Percentiles rank a stretch among this genome's conserved stretches.
These are phyloP conservation scores for Pseudorhiza aurosa DNA, from an alignment of 30 jellyfish, hydroid and myxozoan species.

Conservation along the genomic window DNA sequence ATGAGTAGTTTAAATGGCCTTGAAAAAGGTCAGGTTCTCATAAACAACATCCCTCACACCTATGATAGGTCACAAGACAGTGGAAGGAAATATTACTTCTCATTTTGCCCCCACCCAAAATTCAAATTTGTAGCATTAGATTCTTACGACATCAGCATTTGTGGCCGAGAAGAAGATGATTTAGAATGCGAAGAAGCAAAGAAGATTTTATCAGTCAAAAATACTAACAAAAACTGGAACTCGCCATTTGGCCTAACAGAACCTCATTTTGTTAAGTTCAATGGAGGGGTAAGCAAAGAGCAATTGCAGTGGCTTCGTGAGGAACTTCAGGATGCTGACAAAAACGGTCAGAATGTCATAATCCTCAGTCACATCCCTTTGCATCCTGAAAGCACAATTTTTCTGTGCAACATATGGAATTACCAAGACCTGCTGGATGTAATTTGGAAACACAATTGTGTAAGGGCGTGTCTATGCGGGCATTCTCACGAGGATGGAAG, in stretches of 20 bases:
- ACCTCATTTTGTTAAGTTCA: slow-evolving; percentile 76
- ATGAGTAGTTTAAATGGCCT: neutral
- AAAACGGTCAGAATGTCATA: slow-evolving; percentile 56
- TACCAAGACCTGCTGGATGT: slow-evolving; percentile 75
- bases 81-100: slow-evolving; percentile 63
- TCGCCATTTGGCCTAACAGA: slow-evolving; percentile 59
- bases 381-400: slow-evolving; percentile 74
- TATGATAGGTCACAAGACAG: slow-evolving; percentile 7
- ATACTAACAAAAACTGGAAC: slow-evolving; percentile 60
- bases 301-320: slow-evolving; percentile 84
- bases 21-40: neutral
- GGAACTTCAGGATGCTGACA: slow-evolving; percentile 64
- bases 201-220: slow-evolving; percentile 38
- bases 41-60: slow-evolving; percentile 17
- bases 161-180: slow-evolving; percentile 55
- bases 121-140: slow-evolving; percentile 77
- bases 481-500: slow-evolving; percentile 84
- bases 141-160: slow-evolving; percentile 82
- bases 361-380: slow-evolving; percentile 82
- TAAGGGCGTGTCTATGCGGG: slow-evolving; percentile 86
- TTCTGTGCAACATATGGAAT: slow-evolving; percentile 74
- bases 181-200: slow-evolving; percentile 50
- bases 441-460: slow-evolving; percentile 65
- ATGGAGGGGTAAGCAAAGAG: slow-evolving; percentile 78
- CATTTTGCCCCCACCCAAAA: slow-evolving; percentile 69